Evolutionary conservation across 2,797 vertebrate species (phyloP), one percentile per base, ranked within the genome.

Genomic region (Somateria mollissima): DNA sequence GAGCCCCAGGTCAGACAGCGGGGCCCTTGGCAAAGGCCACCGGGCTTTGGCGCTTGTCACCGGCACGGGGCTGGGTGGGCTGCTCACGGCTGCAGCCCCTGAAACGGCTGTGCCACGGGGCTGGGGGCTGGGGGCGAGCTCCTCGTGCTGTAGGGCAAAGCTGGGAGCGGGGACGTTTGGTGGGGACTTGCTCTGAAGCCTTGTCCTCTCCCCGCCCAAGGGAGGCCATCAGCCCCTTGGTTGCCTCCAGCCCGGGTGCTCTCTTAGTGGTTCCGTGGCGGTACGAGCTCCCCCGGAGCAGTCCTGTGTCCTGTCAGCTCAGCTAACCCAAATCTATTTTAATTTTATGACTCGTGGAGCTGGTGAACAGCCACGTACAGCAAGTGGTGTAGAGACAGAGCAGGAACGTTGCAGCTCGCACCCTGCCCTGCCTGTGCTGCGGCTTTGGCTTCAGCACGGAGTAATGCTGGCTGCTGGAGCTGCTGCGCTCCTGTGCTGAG

Each of bases 401-500:
- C 30, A 18, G 45, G 70, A 47, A 4, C 0, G 1, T 34, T 22
- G 13, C 34, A 17, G 5, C 39, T 32, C 7, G 1, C 51, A 36
- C 22, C 43, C 43, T 45, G 43, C 76, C 41, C 45, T 27, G 24
- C 39, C 18, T 1, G 1, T 18, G 10, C 6, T 49, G 64, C 27
- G 0, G 6, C 66, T 64, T 30, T 8, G 64, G 20, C 43, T 24
- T 78, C 9, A 4, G 19, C 16, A 3, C 3, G 1, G 56, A 12
- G 9, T 7, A 34, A 76, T 43, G 11, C 18, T 5, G 13, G 28
- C 10, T 60, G 80, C 45, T 64, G 25, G 43, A 62, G 27, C 13
- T 2, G 0, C n/a, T 3, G 14, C 9, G 5, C 39, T 53, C 3
- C 8, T 3, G 1, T 30, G 21, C 28, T 65, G 9, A 43, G 62